Evolutionary conservation across 1,140 invertebrate genomes (phyloP), one percentile per base, ranked within the genome.

Genomic region (Theocolax elegans): DNA sequence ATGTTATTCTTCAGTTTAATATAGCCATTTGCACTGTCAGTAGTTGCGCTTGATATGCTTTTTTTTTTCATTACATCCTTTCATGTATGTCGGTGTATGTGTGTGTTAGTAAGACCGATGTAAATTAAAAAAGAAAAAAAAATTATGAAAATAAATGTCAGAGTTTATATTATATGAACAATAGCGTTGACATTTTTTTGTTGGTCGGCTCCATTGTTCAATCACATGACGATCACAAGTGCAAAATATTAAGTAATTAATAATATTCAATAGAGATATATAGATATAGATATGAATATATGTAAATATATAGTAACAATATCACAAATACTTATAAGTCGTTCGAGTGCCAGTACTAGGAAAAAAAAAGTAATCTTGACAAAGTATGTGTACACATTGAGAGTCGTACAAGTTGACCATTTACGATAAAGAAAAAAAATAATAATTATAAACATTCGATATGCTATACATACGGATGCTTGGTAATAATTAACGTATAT

Each of bases 321-420:
- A 49, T 49, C 21, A 48, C 31, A 53, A 13, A 64, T 25, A 49
- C 25, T 12, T 59, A 35, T 59, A 42, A 42, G 17, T 23, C 9
- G 56, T 59, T 59, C 19, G 23, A 13, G 38, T 59, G 56, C 31
- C 4, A 49, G 35, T 54, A 40, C 35, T 3, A 54, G 17, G 9
- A 29, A 27, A 65, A 8, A 12, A 48, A 44, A 23, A 17, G 54
- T 44, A 44, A 44, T 44, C 15, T 44, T 3, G 15, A 48, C 8
- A 53, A 38, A 48, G 15, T 60, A 49, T 7, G n/a, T 40, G 62
- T 68, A 46, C 66, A 51, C 67, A 66, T 29, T 71, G 67, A 68
- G 70, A 76, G 74, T 75, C 38, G 74, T 77, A 79, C 79, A 80
- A 79, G 78, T 79, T 81, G 77, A 81, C 78, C 77, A 79, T 71